A percentile compares a stretch with the other conserved stretches of the same genome.
Conservation (phyloP, 2,888 invertebrate genomes). For the Tachystola acroxantha region DNA sequence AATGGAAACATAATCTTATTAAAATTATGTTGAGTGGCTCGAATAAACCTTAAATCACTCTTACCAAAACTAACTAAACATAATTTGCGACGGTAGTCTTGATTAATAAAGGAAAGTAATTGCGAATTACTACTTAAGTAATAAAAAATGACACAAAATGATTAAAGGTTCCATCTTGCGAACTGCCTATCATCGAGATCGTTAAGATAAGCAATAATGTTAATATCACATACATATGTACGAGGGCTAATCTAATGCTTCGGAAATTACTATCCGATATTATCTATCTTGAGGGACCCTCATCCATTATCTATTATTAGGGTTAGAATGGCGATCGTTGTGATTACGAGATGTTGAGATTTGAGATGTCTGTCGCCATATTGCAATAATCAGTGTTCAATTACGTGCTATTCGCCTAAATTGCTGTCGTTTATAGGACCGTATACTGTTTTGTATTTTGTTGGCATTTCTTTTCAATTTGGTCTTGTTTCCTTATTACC, state of each 20-base stretch:
- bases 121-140: too few species aligned
- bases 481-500: neutral
- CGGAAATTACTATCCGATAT: constrained; percentile 32
- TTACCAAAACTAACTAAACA: too few species aligned
- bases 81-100: too few species aligned
- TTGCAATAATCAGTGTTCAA: constrained; percentile 14
- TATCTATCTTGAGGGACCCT: constrained; percentile 33
- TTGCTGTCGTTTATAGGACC: neutral
- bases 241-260: constrained; percentile 2
- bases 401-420: constrained; percentile 4
- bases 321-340: constrained; percentile 31
- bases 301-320: constrained; percentile 50
- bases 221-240: constrained; percentile 12
- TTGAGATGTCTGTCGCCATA: constrained; percentile 25
- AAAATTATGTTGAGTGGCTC: too few species aligned
- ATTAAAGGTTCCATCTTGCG: too few species aligned
- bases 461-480: neutral
- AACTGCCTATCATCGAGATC: neutral
- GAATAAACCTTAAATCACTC: too few species aligned
- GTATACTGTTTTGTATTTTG: neutral
- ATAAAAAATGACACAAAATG: too few species aligned
- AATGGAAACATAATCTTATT: too few species aligned
- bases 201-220: constrained; percentile 5
- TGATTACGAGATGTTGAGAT: constrained; percentile 35
- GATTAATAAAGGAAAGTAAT: too few species aligned